Base-by-base conservation (phyloP, 1,140 invertebrate species). In the Drosophila neocordata region DNA sequence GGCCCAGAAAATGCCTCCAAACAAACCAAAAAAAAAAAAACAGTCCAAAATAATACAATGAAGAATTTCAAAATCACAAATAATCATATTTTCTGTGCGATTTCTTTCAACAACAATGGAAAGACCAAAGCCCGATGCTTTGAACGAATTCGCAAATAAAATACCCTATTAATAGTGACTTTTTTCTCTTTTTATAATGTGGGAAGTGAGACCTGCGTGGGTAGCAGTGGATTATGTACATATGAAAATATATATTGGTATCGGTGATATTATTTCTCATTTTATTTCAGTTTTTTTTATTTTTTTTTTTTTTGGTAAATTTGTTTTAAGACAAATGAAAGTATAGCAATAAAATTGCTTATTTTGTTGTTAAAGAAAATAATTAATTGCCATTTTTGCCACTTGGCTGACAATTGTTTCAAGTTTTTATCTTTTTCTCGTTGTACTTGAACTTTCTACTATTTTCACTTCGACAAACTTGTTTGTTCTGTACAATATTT, bases 311-410 rank as follows among this genome's bases (percentile, higher is more conserved):
- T 38, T 44, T 48, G 15, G 7, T 20, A 1, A 48, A 48, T 48
- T 48, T 11, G 41, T 48, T 48, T 48, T 20, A 48, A 48, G 41
- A 48, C 41, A 48, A 48, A 20, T 20, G 41, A 48, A 48, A 48
- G 41, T 48, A 15, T 20, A 48, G 41, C 41, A 48, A 48, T 48
- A 48, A 48, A 48, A 9, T 20, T 48, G 9, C 41, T 20, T 9
- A 48, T 48, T 20, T 48, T 20, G 41, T 48, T 48, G 41, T 11
- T 48, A 20, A 20, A 48, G 15, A 48, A 48, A 48, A 48, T 48
- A 79, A 79, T 79, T 79, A 79, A 79, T 79, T 79, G 76, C 62
- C 76, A 73, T 79, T 74, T 79, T 73, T 69, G 69, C 64, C 68
- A 58, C 11, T 64, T 44, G 59, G 41, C 62, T 69, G 69, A 73